Evolutionary conservation across 1,140 invertebrate genomes (phyloP).

Genomic region (Heterodera schachtii): DNA sequence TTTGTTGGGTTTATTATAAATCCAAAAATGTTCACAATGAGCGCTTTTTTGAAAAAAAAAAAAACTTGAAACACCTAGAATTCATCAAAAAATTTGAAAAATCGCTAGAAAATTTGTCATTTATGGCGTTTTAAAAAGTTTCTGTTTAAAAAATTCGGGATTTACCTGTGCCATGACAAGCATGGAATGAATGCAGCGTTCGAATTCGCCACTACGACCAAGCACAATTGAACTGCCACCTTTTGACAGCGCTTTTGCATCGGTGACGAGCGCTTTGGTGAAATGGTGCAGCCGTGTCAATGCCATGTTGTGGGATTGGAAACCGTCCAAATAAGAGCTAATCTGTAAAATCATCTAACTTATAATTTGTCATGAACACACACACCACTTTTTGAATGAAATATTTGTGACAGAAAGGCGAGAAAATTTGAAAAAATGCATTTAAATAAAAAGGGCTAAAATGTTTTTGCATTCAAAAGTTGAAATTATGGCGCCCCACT

Average conservation of each 20-base stretch:
- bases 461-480: not conserved
- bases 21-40: not conserved
- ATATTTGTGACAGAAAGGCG: not conserved
- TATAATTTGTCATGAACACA: too few relatives aligned
- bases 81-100: conserved; percentile 9
- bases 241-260: not conserved
- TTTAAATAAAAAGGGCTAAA: not conserved
- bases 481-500: too few relatives aligned
- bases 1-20: not conserved
- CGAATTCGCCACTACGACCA: conserved; percentile 48
- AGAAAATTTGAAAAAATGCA: not conserved
- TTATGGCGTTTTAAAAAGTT: too few relatives aligned
- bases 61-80: not conserved
- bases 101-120: conserved; percentile 9
- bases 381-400: too few relatives aligned
- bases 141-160: too few relatives aligned
- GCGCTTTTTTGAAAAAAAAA: conserved; percentile 7
- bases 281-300: conserved; percentile 51
- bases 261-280: conserved; percentile 49
- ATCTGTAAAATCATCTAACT: not conserved
- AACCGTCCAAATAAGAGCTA: conserved; percentile 46
- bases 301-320: conserved; percentile 59
- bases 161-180: conserved; percentile 60
- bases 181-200: conserved; percentile 57
- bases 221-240: conserved; percentile 13